Conservation (phyloP, 2,113 vertebrate species). For the Theristicus caerulescens region DNA sequence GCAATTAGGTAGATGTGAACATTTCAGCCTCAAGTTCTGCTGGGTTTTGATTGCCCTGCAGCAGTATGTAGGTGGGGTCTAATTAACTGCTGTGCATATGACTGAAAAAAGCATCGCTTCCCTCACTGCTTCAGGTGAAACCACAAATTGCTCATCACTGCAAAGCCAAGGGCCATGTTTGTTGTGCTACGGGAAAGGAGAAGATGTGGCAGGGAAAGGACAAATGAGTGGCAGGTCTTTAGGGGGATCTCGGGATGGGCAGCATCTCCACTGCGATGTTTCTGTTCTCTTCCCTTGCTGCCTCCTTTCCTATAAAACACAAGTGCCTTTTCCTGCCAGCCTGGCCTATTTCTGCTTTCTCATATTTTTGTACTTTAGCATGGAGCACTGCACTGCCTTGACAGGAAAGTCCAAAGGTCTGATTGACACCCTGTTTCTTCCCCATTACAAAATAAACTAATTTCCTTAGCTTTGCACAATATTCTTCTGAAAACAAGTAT, state of each 20-base stretch:
- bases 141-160: not conserved
- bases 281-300: not conserved
- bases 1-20: not conserved
- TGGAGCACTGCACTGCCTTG: not conserved
- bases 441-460: slow-evolving; percentile 68
- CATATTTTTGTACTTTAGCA: not conserved
- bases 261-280: not conserved
- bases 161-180: not conserved
- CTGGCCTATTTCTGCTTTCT: not conserved
- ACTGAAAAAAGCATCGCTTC: not conserved
- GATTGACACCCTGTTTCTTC: slow-evolving; percentile 68
- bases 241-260: not conserved
- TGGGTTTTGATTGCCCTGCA: not conserved
- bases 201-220: not conserved
- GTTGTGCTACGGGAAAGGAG: not conserved
- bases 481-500: slow-evolving; percentile 71
- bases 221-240: not conserved
- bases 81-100: not conserved
- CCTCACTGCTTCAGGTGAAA: not conserved
- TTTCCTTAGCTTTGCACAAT: slow-evolving; percentile 67
- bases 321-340: not conserved
- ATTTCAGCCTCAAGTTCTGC: not conserved
- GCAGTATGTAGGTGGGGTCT: not conserved
- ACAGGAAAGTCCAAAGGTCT: slow-evolving; percentile 31
- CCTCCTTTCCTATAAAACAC: not conserved